Percentiles rank a stretch among this genome's conserved stretches.
These are phyloP conservation scores for Caenorhabditis japonica DNA, from an alignment of 2,888 invertebrate species.

Conservation along the genomic window DNA sequence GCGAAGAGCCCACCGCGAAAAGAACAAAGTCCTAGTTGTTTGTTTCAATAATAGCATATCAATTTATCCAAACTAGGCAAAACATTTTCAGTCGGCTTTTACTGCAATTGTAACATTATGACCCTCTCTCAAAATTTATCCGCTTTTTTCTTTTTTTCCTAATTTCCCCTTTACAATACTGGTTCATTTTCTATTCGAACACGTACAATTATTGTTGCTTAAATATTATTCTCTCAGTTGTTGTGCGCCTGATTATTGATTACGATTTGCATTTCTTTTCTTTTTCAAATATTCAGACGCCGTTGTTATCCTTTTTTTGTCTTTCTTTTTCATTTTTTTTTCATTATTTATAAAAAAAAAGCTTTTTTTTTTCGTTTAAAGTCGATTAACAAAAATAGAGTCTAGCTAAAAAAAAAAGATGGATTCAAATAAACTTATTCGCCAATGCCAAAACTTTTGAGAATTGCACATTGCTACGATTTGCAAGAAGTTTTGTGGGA, in stretches of 20 bases:
- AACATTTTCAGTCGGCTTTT: no score
- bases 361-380: background rate
- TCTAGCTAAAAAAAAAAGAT: constrained; percentile 4
- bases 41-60: no score
- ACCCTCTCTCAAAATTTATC: no score
- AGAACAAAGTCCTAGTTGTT: no score
- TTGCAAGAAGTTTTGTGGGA: constrained; percentile 81
- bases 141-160: background rate
- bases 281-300: background rate
- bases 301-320: constrained; percentile 27
- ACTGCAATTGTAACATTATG: no score
- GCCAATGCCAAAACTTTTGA: constrained; percentile 77
- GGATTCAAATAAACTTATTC: constrained; percentile 72
- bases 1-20: no score
- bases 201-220: constrained; percentile 6
- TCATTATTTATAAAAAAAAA: background rate
- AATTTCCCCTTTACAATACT: constrained; percentile 14
- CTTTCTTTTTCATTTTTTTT: background rate
- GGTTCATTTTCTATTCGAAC: constrained; percentile 33
- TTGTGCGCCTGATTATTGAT: constrained; percentile 10
- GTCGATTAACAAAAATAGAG: constrained; percentile 13
- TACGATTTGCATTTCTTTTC: background rate
- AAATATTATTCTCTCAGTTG: constrained; percentile 20
- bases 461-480: constrained; percentile 67
- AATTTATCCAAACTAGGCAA: no score